Conservation (phyloP, 2,888 invertebrate genomes). For the Meliscaeva auricollis region DNA sequence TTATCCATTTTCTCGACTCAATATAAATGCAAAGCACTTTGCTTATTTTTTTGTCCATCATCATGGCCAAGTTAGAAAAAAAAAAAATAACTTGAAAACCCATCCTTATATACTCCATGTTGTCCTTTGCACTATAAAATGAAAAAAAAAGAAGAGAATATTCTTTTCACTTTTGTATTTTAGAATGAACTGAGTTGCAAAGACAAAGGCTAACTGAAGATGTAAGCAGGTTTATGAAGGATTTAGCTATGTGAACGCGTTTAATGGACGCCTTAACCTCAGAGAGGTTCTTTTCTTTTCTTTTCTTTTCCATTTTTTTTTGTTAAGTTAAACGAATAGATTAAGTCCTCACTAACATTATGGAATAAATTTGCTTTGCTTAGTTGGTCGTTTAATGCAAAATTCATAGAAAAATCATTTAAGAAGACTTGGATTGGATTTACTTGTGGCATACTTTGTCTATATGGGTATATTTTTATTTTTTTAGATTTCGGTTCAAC, state of each 20-base stretch:
- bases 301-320: neutral
- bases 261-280: slow-evolving; percentile 56
- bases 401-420: slow-evolving; percentile 58
- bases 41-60: slow-evolving; percentile 31
- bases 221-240: slow-evolving; percentile 15
- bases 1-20: slow-evolving; percentile 46
- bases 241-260: slow-evolving; percentile 20
- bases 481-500: too few species aligned
- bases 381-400: slow-evolving; percentile 61
- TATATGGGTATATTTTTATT: too few species aligned
- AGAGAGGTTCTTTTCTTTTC: slow-evolving; percentile 9
- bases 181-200: slow-evolving; percentile 34
- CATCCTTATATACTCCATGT: slow-evolving; percentile 44
- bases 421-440: neutral
- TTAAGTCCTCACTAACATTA: slow-evolving; percentile 60
- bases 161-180: slow-evolving; percentile 13
- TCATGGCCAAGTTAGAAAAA: neutral
- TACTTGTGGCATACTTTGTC: neutral
- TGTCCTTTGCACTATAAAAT: slow-evolving; percentile 55
- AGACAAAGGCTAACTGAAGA: slow-evolving; percentile 52
- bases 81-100: slow-evolving; percentile 46
- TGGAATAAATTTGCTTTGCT: slow-evolving; percentile 67
- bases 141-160: slow-evolving; percentile 5
- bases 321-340: slow-evolving; percentile 67
- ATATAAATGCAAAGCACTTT: slow-evolving; percentile 73